Conservation (phyloP, 2,113 vertebrate species). For the Bubalus kerabau region DNA sequence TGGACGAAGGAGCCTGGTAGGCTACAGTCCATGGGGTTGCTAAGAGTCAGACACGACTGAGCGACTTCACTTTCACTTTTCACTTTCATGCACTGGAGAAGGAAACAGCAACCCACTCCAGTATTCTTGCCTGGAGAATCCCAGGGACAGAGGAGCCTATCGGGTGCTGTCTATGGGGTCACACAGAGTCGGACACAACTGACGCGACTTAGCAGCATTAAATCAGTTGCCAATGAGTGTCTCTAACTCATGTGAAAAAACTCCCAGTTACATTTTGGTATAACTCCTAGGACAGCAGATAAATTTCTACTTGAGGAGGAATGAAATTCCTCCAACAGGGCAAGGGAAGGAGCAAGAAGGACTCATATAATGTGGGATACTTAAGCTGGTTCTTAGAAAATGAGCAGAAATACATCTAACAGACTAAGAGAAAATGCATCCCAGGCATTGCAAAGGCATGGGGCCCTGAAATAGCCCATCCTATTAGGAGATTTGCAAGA, state of each 20-base stretch:
- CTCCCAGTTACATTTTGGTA: neutral
- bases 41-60: too few species aligned
- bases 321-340: neutral
- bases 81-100: too few species aligned
- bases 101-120: too few species aligned
- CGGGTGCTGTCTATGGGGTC: too few species aligned
- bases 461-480: neutral
- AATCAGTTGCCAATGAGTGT: neutral
- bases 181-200: too few species aligned
- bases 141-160: too few species aligned
- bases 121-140: too few species aligned
- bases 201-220: neutral
- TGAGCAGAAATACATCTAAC: neutral
- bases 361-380: neutral
- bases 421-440: neutral
- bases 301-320: neutral
- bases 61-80: too few species aligned
- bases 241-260: neutral
- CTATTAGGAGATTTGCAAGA: slow-evolving; percentile 5
- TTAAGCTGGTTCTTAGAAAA: neutral
- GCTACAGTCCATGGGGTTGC: too few species aligned
- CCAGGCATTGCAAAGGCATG: neutral
- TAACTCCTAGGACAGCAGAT: neutral
- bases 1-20: too few species aligned
- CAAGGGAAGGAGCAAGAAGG: neutral